Percentiles rank a stretch among this genome's conserved stretches.
Evolutionary conservation across 2,113 vertebrate species (phyloP).

Genomic region (Sula dactylatra): DNA sequence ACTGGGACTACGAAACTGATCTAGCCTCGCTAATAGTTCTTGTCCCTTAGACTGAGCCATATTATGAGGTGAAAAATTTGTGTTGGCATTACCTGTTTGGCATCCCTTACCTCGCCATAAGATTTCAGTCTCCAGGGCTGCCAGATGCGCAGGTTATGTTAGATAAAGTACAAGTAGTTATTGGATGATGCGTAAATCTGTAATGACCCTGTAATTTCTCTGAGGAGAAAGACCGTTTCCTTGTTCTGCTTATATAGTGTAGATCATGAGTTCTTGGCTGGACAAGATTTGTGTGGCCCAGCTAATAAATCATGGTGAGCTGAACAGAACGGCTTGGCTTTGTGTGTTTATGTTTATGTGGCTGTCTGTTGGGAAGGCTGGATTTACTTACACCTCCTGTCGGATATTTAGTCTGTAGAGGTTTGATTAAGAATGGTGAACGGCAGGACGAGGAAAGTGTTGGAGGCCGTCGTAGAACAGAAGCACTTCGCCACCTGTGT

Average conservation of each 20-base stretch:
- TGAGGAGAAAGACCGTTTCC: neutral
- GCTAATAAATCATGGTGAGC: neutral
- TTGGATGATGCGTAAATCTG: neutral
- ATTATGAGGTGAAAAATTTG: rapidly evolving
- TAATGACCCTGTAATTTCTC: neutral
- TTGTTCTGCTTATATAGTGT: neutral
- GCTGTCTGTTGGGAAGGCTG: neutral
- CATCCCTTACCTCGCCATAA: neutral
- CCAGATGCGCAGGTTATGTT: neutral
- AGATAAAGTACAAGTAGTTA: neutral
- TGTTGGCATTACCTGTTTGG: neutral
- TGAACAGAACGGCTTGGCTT: neutral
- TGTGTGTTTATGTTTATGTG: neutral
- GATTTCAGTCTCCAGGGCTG: neutral
- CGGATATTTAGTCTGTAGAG: slow-evolving; percentile 84
- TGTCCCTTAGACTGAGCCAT: neutral
- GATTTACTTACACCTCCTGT: neutral
- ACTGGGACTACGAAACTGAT: neutral
- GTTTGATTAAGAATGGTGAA: slow-evolving; percentile 96
- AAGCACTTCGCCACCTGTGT: slow-evolving; percentile 92
- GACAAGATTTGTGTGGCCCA: neutral
- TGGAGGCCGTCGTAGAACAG: slow-evolving; percentile 92
- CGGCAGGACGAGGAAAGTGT: slow-evolving; percentile 95
- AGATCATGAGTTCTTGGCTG: rapidly evolving
- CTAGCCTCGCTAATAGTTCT: rapidly evolving